Evolutionary conservation across 2,797 vertebrate genomes (phyloP), one percentile per base, ranked within the genome.

Genomic region (Falco cherrug): DNA sequence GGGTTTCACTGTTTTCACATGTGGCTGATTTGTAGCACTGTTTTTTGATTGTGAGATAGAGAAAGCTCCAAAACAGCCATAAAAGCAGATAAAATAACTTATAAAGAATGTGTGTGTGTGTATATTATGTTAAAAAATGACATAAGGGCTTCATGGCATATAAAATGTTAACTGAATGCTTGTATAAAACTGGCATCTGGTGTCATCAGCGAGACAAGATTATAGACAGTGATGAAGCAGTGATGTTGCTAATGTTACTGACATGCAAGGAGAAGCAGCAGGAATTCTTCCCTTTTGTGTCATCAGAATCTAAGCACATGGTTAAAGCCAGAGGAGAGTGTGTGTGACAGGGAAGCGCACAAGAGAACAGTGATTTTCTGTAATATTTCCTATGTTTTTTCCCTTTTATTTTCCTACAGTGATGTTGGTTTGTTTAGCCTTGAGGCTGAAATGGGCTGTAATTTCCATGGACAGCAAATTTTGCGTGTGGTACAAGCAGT

Each of bases 151-250:
- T 74, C 1, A 5, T 68, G 74, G 53, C 68, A 41, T 50, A 39
- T 41, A 45, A 84, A 89, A 81, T 65, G 35, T 48, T 89, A 65
- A 63, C 37, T 63, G 54, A 89, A 56, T 75, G 31, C 65, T 85
- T 81, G 57, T 71, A 43, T 63, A 69, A 93, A 93, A 35, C 21
- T 86, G 92, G 35, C 81, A 73, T 91, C 78, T 85, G 84, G 53
- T 92, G 69, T 92, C 90, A 63, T 73, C 82, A 86, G n/a, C 1
- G 6, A 89, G 87, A 81, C 41, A 59, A 50, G 61, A 78, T 79
- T 90, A 79, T 8, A 82, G 90, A 77, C 26, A 85, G 77, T 64
- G 83, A 94, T 85, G 90, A 93, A 88, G 79, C 77, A 84, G 83
- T 41, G 78, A 63, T 80, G 61, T 94, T 92, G 71, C 61, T 87